Evolutionary conservation across 2,888 invertebrate genomes (phyloP).

Genomic region (Ptilodon capucinus): DNA sequence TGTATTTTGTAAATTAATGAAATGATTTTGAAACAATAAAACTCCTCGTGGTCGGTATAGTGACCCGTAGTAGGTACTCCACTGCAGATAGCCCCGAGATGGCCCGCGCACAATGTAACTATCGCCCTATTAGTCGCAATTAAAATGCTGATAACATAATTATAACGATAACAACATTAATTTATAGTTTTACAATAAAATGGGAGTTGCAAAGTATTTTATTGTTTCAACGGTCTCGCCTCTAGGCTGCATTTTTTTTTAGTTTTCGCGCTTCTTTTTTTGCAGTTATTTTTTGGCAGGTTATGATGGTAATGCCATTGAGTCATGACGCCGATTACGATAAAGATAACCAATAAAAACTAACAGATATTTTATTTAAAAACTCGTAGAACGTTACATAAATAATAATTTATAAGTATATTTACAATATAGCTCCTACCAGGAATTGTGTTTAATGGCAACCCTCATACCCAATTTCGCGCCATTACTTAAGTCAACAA

Average conservation of each 20-base stretch:
- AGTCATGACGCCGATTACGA: too few species aligned
- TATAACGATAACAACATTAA: slow-evolving; percentile 50
- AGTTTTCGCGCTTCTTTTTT: not conserved
- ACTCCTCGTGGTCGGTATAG: slow-evolving; percentile 21
- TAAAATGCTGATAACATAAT: slow-evolving; percentile 66
- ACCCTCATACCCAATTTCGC: slow-evolving; percentile 50
- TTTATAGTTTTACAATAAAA: slow-evolving; percentile 24
- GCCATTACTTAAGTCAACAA: slow-evolving; percentile 73
- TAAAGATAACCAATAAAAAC: too few species aligned
- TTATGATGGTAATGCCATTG: too few species aligned
- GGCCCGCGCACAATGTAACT: slow-evolving; percentile 56
- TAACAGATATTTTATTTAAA: too few species aligned
- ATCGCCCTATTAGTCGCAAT: slow-evolving; percentile 73
- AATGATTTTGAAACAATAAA: slow-evolving; percentile 39
- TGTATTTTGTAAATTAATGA: slow-evolving; percentile 18
- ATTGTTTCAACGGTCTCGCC: not conserved
- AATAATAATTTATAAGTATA: too few species aligned
- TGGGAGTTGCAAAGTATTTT: too few species aligned
- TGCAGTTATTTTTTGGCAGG: too few species aligned
- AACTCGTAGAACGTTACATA: too few species aligned
- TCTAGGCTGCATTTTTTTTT: not conserved
- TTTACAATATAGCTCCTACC: too few species aligned
- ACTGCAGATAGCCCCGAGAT: slow-evolving; percentile 38
- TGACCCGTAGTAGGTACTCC: slow-evolving; percentile 24
- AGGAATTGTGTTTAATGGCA: slow-evolving; percentile 11